Evolutionary conservation across 2,797 vertebrate genomes (phyloP).

Genomic region (Alca torda): DNA sequence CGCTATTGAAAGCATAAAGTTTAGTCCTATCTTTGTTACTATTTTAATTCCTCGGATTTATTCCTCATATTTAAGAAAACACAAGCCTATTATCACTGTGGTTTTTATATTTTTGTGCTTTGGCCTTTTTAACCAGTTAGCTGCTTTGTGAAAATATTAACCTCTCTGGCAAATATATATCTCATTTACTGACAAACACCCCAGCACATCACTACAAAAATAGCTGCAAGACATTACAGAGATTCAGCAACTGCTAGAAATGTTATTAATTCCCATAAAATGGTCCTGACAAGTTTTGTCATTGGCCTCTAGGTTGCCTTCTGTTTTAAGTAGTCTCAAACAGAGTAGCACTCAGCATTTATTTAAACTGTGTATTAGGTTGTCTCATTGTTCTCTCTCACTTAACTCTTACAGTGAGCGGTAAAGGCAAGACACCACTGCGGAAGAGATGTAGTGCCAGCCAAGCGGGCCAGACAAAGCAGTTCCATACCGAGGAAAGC

Average conservation of each 20-base stretch:
- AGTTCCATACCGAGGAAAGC: constrained; percentile 75
- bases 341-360: not conserved
- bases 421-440: constrained; percentile 96
- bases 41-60: not conserved
- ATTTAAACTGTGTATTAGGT: constrained; percentile 23
- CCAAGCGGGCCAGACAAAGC: constrained; percentile 75
- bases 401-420: constrained; percentile 75
- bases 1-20: not conserved
- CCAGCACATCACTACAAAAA: not conserved
- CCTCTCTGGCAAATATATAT: not conserved
- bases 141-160: not conserved
- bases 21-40: not conserved
- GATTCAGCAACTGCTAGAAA: not conserved
- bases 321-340: not conserved
- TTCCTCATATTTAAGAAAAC: not conserved
- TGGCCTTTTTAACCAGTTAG: not conserved
- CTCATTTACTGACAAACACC: not conserved
- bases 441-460: constrained; percentile 78
- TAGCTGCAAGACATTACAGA: not conserved
- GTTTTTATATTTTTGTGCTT: not conserved
- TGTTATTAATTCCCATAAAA: not conserved
- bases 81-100: not conserved
- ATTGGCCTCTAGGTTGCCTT: not conserved
- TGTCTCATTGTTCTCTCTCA: constrained; percentile 26
- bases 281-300: not conserved